Conservation (phyloP, 1,140 invertebrate species). For the Nephotettix cincticeps region DNA sequence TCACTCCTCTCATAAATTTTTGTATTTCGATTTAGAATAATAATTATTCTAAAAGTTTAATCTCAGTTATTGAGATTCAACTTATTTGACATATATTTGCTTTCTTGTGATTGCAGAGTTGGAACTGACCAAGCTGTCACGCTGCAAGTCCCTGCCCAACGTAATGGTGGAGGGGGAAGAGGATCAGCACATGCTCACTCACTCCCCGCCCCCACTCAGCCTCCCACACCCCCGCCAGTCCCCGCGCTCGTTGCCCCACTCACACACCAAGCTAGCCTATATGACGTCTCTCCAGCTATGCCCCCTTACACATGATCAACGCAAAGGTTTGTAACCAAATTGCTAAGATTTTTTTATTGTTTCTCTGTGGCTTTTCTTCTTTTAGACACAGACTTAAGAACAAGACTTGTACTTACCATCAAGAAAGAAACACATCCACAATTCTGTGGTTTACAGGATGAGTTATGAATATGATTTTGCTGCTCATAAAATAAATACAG, state of each 20-base stretch:
- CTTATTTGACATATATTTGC: not conserved
- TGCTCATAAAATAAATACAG: too few species aligned
- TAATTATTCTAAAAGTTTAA: too few species aligned
- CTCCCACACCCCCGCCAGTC: constrained; percentile 30
- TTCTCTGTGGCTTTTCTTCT: too few species aligned
- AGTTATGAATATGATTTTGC: not conserved
- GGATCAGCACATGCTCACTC: not conserved
- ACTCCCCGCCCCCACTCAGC: constrained; percentile 10
- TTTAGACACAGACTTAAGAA: too few species aligned
- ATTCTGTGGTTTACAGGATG: not conserved
- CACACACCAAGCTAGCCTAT: constrained; percentile 17
- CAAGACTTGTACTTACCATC: too few species aligned
- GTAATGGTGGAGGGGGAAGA: constrained; percentile 47
- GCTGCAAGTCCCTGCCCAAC: constrained; percentile 45
- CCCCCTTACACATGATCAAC: not conserved
- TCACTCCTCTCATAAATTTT: too few species aligned
- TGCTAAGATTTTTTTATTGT: too few species aligned
- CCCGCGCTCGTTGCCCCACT: constrained; percentile 4
- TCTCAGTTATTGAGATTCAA: too few species aligned
- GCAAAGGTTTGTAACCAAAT: too few species aligned
- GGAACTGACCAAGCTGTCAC: constrained; percentile 37
- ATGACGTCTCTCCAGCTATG: constrained; percentile 12
- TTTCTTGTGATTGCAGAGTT: constrained; percentile 34
- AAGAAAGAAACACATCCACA: too few species aligned
- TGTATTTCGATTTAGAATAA: too few species aligned